Evolutionary conservation across 2,797 vertebrate genomes (phyloP), one percentile per base, ranked within the genome.

Genomic region (Tachyglossus aculeatus): DNA sequence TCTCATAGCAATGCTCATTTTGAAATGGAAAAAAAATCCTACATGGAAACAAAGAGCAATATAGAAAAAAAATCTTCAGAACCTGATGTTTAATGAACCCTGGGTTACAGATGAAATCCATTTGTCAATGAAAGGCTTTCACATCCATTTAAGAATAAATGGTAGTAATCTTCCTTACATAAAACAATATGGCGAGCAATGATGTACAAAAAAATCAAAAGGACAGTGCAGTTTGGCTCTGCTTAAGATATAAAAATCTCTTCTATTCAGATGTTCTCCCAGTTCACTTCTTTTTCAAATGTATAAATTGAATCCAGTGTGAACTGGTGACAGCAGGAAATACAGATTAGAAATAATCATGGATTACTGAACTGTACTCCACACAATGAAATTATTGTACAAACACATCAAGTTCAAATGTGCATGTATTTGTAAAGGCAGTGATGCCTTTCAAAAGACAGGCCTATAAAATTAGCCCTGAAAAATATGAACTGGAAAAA

Each of bases 381-480:
- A 22, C 6, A 32, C 44, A 37, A 16, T 37, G 45, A 29, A 48
- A 31, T 54, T 61, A 50, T n/a, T 67, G 53, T 61, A 61, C 21
- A 24, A 18, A 43, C 3, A 45, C 21, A n/a, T n/a, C n/a, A n/a
- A n/a, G n/a, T n/a, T n/a, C n/a, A 71, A 56, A 67, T 18, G 16
- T 7, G 38, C 38, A 67, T 51, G 12, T 16, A 47, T 64, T 43
- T 66, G 37, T 27, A 80, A 63, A 74, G 21, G 19, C 48, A 63
- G 32, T 24, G 32, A 40, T 45, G 36, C n/a, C 27, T 43, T 69
- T 60, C 56, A 21, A 55, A 62, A 40, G 22, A 48, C 27, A 74
- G 9, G 52, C 24, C 11, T 51, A 58, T 54, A 31, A 31, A 19
- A 11, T 29, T 29, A 25, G 44, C 19, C 14, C 29, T 47, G 25